Evolutionary conservation across 2,113 vertebrate species (phyloP).

Genomic region (Psophia crepitans): DNA sequence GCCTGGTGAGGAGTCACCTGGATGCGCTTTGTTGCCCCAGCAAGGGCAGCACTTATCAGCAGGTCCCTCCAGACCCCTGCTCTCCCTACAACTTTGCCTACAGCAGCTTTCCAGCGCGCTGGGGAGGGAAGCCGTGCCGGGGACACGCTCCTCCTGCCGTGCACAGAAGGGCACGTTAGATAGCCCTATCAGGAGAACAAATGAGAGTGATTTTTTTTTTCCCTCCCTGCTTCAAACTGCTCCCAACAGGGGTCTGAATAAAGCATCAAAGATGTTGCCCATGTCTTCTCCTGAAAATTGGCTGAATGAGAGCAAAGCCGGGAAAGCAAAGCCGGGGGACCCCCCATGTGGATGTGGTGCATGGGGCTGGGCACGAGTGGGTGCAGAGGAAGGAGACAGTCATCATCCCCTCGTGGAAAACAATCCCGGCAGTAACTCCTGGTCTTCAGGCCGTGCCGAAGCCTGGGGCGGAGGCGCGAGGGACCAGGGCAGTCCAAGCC

Average conservation of each 20-base stretch:
- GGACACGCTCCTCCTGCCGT: neutral
- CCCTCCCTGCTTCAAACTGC: neutral
- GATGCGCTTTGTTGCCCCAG: neutral
- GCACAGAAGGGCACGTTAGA: too few species aligned
- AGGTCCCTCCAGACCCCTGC: neutral
- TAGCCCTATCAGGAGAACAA: neutral
- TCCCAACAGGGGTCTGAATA: neutral
- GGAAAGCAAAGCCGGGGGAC: neutral
- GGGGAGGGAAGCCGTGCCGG: too few species aligned
- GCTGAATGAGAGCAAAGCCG: neutral
- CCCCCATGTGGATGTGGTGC: rapidly evolving
- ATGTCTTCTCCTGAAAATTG: neutral
- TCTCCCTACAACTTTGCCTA: neutral
- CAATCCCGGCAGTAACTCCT: neutral
- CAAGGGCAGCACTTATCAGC: neutral
- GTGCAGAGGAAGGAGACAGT: neutral
- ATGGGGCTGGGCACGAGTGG: rapidly evolving
- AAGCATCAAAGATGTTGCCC: neutral
- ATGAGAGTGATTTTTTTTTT: neutral
- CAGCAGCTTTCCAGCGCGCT: neutral
- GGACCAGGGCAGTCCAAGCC: neutral
- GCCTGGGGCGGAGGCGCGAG: neutral
- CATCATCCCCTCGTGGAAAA: neutral
- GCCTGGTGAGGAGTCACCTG: neutral
- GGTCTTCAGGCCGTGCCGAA: neutral